Conservation (phyloP, 2,113 vertebrate species). For the Hemichromis elongatus region DNA sequence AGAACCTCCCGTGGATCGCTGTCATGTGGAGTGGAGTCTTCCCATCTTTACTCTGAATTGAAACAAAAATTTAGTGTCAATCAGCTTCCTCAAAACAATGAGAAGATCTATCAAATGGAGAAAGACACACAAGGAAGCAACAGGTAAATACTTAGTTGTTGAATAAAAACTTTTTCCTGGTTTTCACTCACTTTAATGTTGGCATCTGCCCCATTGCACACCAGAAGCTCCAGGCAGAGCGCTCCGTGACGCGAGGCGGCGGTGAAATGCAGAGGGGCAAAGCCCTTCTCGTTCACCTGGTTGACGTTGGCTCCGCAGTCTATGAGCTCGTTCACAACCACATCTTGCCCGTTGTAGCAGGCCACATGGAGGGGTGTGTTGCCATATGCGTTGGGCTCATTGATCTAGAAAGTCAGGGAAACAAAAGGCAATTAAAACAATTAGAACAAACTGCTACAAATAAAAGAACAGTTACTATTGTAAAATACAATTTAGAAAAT, state of each 20-base stretch:
- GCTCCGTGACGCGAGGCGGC: slow-evolving; percentile 94
- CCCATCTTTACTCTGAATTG: slow-evolving; percentile 92
- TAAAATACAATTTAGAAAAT: neutral
- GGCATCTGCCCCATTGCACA: slow-evolving; percentile 91
- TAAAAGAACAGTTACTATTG: neutral
- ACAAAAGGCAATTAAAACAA: neutral
- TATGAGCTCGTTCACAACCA: slow-evolving; percentile 96
- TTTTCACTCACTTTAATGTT: slow-evolving; percentile 85
- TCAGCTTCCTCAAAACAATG: neutral
- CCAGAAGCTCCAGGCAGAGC: slow-evolving; percentile 92
- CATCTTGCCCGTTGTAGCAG: slow-evolving; percentile 97
- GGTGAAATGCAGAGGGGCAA: slow-evolving; percentile 94
- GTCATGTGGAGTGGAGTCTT: slow-evolving; percentile 99
- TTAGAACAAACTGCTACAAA: neutral
- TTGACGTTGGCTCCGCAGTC: slow-evolving; percentile 95
- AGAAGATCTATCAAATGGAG: neutral
- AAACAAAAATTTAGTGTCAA: neutral
- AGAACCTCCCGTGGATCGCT: slow-evolving; percentile 96
- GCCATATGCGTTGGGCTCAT: slow-evolving; percentile 93
- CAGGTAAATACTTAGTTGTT: neutral
- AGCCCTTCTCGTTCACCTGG: slow-evolving; percentile 95
- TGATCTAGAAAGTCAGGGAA: slow-evolving; percentile 76
- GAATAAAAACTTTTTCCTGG: neutral
- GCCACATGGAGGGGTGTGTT: slow-evolving; percentile 96
- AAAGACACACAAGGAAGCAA: neutral